Evolutionary conservation across 2,113 vertebrate genomes (phyloP).

Genomic region (Daboia siamensis): DNA sequence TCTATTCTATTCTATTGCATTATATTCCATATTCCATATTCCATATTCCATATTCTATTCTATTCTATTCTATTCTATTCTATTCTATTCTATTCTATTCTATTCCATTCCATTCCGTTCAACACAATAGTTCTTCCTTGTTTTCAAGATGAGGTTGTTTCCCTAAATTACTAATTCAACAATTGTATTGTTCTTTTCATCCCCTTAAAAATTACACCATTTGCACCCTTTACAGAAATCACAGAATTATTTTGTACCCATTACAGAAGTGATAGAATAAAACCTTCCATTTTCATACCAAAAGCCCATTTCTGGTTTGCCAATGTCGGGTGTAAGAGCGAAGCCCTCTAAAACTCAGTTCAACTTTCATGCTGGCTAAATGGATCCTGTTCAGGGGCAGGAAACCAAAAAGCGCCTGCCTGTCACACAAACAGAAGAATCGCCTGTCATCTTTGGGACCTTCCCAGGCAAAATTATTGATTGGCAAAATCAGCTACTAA

Average conservation of each 20-base stretch:
- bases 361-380: neutral
- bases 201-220: neutral
- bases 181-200: neutral
- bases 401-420: no score
- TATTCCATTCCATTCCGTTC: no score
- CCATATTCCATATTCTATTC: no score
- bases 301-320: neutral
- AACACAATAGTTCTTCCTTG: neutral
- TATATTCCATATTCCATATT: no score
- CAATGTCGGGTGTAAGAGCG: neutral
- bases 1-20: no score
- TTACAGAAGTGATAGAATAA: neutral
- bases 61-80: no score
- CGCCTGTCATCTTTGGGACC: no score
- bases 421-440: neutral
- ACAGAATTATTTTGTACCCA: neutral
- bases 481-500: neutral
- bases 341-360: neutral
- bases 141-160: neutral
- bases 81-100: no score
- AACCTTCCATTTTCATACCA: neutral
- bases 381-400: neutral
- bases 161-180: neutral
- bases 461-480: neutral
- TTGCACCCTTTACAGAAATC: neutral